phyloP scores from a whole-genome alignment of 2,113 vertebrate species.

The Amphilophus citrinellus region DNA sequence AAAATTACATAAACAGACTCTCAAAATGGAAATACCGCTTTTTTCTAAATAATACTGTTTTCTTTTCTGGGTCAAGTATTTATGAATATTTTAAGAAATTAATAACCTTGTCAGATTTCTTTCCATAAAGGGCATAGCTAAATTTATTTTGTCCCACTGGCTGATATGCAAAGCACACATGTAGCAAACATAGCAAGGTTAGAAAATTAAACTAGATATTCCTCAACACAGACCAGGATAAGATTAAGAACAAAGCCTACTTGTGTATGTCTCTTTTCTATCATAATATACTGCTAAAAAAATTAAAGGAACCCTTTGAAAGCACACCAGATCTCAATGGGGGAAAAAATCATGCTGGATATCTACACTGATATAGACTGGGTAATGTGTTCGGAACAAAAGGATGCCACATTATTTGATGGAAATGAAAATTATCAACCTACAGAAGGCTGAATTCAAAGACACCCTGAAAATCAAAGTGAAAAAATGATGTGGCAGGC shows the following conservation, averaged over 20 bases:
- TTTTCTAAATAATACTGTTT: not conserved
- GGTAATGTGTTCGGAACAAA: no score
- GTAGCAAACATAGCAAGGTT: not conserved
- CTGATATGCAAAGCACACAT: not conserved
- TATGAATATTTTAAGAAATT: conserved; percentile 20
- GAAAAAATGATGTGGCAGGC: no score
- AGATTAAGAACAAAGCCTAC: not conserved
- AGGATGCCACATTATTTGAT: no score
- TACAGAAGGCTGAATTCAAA: no score
- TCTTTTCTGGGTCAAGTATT: not conserved
- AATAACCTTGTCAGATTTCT: conserved; percentile 31
- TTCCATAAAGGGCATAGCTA: conserved; percentile 20
- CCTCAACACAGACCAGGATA: not conserved
- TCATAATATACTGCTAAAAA: not conserved
- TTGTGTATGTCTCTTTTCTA: not conserved
- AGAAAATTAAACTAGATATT: not conserved
- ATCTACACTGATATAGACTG: no score
- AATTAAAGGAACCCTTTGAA: no score
- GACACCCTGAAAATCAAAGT: no score
- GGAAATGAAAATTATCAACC: no score
- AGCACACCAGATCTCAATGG: no score
- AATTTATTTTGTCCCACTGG: conserved; percentile 20
- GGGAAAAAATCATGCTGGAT: no score
- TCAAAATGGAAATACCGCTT: conserved; percentile 17
- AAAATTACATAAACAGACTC: not conserved